phyloP scores from a whole-genome alignment of 2,888 invertebrate genomes.

The Slavum lentiscoides region DNA sequence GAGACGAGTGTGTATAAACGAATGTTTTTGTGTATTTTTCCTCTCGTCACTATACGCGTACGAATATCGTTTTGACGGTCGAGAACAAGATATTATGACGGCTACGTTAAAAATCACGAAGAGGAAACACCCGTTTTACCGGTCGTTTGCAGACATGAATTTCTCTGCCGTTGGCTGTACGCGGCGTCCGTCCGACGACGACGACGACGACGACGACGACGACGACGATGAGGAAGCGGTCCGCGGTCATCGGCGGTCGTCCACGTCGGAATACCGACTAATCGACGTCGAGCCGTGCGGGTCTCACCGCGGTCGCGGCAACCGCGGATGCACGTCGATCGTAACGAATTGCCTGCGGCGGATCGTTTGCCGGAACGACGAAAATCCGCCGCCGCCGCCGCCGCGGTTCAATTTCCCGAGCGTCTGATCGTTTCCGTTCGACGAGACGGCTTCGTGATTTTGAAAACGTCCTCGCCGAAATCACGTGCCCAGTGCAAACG shows the following conservation, averaged over 20 bases:
- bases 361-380: not conserved
- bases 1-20: no score
- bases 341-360: not conserved
- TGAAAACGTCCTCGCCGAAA: not conserved
- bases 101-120: no score
- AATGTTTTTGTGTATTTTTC: no score
- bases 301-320: not conserved
- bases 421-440: not conserved
- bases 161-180: no score
- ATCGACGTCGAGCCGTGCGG: not conserved
- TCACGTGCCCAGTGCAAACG: not conserved
- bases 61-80: no score
- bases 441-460: not conserved
- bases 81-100: no score
- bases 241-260: not conserved
- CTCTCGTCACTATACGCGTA: no score
- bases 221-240: no score
- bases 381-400: not conserved
- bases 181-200: no score
- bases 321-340: not conserved
- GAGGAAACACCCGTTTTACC: no score
- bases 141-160: no score
- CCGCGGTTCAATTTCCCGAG: not conserved
- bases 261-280: not conserved
- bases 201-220: no score